Evolutionary conservation across 2,888 invertebrate species (phyloP).

Genomic region (Carpatolechia fugitivella): DNA sequence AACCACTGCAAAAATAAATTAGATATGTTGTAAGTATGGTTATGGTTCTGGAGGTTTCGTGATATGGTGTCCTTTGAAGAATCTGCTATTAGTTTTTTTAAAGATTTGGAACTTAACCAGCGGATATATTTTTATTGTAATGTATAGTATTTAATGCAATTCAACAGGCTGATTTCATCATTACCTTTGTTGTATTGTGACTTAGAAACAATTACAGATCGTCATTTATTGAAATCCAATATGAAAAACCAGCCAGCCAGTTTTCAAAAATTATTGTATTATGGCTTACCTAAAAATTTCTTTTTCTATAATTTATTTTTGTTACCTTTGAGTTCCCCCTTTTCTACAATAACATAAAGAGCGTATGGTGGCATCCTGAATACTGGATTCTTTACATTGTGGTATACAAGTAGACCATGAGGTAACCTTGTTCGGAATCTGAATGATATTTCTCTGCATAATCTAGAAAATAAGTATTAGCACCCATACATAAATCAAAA

Average conservation of each 20-base stretch:
- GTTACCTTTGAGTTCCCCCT: conserved; percentile 90
- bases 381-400: conserved; percentile 92
- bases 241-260: too few relatives aligned
- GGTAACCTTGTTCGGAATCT: conserved; percentile 92
- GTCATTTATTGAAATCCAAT: too few relatives aligned
- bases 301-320: not conserved
- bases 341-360: conserved; percentile 93
- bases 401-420: conserved; percentile 92
- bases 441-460: conserved; percentile 93
- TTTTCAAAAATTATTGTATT: too few relatives aligned
- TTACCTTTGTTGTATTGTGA: not conserved
- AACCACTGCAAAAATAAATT: conserved; percentile 79
- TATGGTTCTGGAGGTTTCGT: too few relatives aligned
- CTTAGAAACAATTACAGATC: not conserved
- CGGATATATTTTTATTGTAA: too few relatives aligned
- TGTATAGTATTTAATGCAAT: not conserved
- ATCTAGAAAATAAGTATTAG: conserved; percentile 67
- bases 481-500: too few relatives aligned
- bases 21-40: too few relatives aligned
- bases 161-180: not conserved
- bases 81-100: too few relatives aligned
- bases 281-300: too few relatives aligned
- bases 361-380: conserved; percentile 92
- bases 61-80: too few relatives aligned
- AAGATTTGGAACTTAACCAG: too few relatives aligned